A percentile compares a stretch with the other conserved stretches of the same genome.
Evolutionary conservation across 2,888 invertebrate genomes (phyloP).

Genomic region (Cryptocephalus moraei): DNA sequence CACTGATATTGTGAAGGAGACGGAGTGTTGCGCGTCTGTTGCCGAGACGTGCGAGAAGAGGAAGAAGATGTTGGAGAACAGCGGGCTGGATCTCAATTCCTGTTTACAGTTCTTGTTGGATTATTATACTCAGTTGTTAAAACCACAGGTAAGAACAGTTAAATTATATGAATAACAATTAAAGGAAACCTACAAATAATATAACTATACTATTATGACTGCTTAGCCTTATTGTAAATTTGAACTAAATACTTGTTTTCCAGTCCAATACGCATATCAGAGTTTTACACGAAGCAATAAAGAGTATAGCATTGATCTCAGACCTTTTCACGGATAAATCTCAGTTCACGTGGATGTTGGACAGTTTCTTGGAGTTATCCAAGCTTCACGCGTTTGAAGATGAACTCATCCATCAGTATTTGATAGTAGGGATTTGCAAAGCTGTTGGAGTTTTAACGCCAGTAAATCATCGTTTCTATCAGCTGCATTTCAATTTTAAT

Average conservation of each 20-base stretch:
- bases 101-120: constrained; percentile 88
- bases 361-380: constrained; percentile 55
- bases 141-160: constrained; percentile 39
- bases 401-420: constrained; percentile 63
- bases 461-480: constrained; percentile 30
- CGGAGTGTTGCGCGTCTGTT: constrained; percentile 33
- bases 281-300: constrained; percentile 47
- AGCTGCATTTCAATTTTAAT: neutral
- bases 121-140: constrained; percentile 70
- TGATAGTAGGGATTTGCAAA: constrained; percentile 58
- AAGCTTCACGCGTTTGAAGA: constrained; percentile 62
- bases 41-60: constrained; percentile 26
- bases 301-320: constrained; percentile 60
- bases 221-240: neutral
- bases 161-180: too few relatives aligned
- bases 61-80: constrained; percentile 40
- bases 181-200: too few relatives aligned
- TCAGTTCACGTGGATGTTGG: constrained; percentile 73
- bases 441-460: constrained; percentile 54
- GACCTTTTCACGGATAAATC: constrained; percentile 66
- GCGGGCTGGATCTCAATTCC: constrained; percentile 79
- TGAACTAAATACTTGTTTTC: constrained; percentile 14
- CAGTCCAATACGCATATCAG: constrained; percentile 38
- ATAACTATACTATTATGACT: too few relatives aligned
- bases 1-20: constrained; percentile 42